phyloP scores from a whole-genome alignment of 2,888 invertebrate species.

The Drosophila prolongata region DNA sequence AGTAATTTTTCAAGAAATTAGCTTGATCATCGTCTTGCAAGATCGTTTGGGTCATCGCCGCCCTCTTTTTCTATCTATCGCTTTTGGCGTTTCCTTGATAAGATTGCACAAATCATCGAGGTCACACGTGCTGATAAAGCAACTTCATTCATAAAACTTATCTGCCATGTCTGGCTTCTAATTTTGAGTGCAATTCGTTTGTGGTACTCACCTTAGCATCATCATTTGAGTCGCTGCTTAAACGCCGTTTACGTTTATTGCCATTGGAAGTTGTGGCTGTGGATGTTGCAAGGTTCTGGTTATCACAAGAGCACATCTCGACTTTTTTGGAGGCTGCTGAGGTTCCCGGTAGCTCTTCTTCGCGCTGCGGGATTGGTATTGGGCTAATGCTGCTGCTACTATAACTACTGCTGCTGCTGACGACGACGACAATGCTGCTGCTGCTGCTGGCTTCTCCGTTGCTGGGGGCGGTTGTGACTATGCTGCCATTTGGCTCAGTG shows the following conservation, averaged over 20 bases:
- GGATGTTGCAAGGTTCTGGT: constrained; percentile 28
- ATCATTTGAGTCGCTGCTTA: constrained; percentile 45
- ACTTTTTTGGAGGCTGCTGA: constrained; percentile 15
- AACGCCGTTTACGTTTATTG: constrained; percentile 51
- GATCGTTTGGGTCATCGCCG: constrained; percentile 53
- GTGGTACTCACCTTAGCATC: constrained; percentile 41
- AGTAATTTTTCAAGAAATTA: constrained; percentile 5
- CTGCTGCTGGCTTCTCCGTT: constrained; percentile 25
- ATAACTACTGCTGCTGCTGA: constrained; percentile 48
- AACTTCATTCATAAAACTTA: constrained; percentile 45
- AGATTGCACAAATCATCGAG: constrained; percentile 51
- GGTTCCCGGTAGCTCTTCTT: constrained; percentile 16
- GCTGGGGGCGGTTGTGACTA: constrained; percentile 30
- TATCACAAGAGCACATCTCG: constrained; percentile 48
- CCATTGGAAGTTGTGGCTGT: constrained; percentile 15
- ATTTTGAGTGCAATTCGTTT: neutral
- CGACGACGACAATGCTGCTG: constrained; percentile 38
- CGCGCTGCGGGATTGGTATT: constrained; percentile 19
- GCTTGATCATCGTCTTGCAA: constrained; percentile 39
- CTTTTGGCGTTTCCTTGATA: constrained; percentile 54
- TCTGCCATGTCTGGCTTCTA: constrained; percentile 6
- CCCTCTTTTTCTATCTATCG: constrained; percentile 1
- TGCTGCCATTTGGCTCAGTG: constrained; percentile 40
- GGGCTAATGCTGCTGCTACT: constrained; percentile 49
- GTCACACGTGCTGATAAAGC: constrained; percentile 34